A percentile compares a stretch with the other conserved stretches of the same genome.
Conservation (phyloP, 2,888 invertebrate genomes). For the Lycocerus yunnanus region DNA sequence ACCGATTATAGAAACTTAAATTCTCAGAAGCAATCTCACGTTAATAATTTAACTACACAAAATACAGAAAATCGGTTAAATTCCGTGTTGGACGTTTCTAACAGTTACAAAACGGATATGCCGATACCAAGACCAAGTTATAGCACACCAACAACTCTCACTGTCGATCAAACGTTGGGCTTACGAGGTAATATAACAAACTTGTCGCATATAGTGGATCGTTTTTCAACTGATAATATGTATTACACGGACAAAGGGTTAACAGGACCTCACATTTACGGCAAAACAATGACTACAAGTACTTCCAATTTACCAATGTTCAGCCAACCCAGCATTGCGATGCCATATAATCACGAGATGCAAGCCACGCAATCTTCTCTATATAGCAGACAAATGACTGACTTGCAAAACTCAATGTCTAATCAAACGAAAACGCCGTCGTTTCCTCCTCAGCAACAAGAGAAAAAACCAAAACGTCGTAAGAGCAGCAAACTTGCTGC, state of each 20-base stretch:
- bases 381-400: slow-evolving; percentile 48
- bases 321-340: slow-evolving; percentile 48
- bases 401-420: slow-evolving; percentile 41
- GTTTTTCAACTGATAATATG: slow-evolving; percentile 63
- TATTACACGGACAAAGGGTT: slow-evolving; percentile 53
- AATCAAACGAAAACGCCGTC: slow-evolving; percentile 9
- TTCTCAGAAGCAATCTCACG: slow-evolving; percentile 2
- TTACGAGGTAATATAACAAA: slow-evolving; percentile 60
- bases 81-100: slow-evolving; percentile 5
- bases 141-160: slow-evolving; percentile 52
- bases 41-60: slow-evolving; percentile 11
- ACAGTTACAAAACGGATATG: slow-evolving; percentile 37
- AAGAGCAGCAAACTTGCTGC: slow-evolving; percentile 38
- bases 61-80: slow-evolving; percentile 16
- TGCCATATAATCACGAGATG: slow-evolving; percentile 47
- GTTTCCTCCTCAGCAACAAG: slow-evolving; percentile 33
- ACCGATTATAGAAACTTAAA: slow-evolving; percentile 9
- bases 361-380: slow-evolving; percentile 42
- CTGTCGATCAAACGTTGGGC: slow-evolving; percentile 59
- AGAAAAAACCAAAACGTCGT: slow-evolving; percentile 47
- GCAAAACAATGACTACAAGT: slow-evolving; percentile 47
- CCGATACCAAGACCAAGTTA: slow-evolving; percentile 45
- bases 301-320: slow-evolving; percentile 49
- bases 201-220: slow-evolving; percentile 65
- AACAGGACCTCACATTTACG: slow-evolving; percentile 47